Evolutionary conservation across 2,888 invertebrate genomes (phyloP).

Genomic region (Trilocha varians): DNA sequence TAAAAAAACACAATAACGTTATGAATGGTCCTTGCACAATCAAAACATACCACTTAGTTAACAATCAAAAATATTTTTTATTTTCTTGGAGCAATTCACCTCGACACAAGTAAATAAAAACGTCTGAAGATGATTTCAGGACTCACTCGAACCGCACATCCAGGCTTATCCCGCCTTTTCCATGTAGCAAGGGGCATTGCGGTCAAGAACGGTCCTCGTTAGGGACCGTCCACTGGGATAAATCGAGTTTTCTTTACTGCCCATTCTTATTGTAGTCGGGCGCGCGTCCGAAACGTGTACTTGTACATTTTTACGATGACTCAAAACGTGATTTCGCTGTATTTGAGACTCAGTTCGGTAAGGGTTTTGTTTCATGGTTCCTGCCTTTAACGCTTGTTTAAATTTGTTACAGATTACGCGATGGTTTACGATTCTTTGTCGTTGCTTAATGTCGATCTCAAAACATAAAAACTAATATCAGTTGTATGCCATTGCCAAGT

Average conservation of each 20-base stretch:
- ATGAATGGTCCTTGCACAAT: too few species aligned
- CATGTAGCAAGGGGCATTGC: conserved; percentile 38
- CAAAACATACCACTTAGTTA: too few species aligned
- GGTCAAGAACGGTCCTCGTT: conserved; percentile 39
- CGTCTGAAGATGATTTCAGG: conserved; percentile 24
- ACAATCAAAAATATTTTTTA: too few species aligned
- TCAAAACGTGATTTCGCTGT: conserved; percentile 1
- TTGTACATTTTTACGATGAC: conserved; percentile 17
- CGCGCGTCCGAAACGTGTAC: conserved; percentile 25
- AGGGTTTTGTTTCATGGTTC: neutral
- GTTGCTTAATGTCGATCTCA: neutral
- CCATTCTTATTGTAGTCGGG: conserved; percentile 32
- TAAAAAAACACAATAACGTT: too few species aligned
- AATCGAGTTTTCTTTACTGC: conserved; percentile 42
- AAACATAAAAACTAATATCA: neutral
- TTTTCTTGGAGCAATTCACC: too few species aligned
- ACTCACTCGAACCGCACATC: conserved; percentile 22
- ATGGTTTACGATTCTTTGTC: neutral
- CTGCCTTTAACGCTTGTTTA: neutral
- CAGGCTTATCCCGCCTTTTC: conserved; percentile 62
- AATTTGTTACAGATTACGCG: neutral
- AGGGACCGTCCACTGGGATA: conserved; percentile 38
- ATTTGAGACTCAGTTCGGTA: neutral
- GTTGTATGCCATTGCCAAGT: neutral
- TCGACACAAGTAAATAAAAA: conserved; percentile 2